Base-by-base conservation (phyloP, 2,797 vertebrate species). In the Bovichtus diacanthus region DNA sequence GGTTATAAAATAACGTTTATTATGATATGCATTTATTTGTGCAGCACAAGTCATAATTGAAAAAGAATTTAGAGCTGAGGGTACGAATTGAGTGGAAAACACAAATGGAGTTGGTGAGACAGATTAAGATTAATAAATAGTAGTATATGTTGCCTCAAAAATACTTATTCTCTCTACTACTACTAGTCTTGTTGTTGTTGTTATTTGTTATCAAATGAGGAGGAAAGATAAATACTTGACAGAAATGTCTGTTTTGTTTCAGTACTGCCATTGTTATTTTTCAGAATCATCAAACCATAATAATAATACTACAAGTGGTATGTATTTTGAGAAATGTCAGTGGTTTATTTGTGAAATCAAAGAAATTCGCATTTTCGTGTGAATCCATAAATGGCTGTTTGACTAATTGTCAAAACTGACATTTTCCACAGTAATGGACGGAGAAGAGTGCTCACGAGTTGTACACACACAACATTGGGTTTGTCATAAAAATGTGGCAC, bases 401-500 rank as follows among this genome's bases (percentile, higher is more conserved):
- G 41, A 50, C 21, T 69, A 54, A 76, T 77, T 64, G 61, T 70
- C 41, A 44, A 58, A 79, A 70, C 50, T 64, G 46, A 44, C 49
- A 53, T 44, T 29, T 50, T 73, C 15, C 18, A 53, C n/a, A n/a
- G 41, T 39, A 59, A 74, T 75, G 69, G 76, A 64, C 39, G 27
- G 61, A 72, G 58, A 34, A 39, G 62, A 64, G 51, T 61, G 55
- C 47, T 61, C 51, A 76, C 60, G 65, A 74, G 55, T 18, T 86
- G 54, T 56, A 44, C 21, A 36, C n/a, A 41, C 61, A 53, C 67
- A 75, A 61, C 13, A 80, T 74, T 78, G 38, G 44, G 38, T 77
- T 81, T 66, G 55, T 73, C 10, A 64, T 65, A 53, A 66, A 84
- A 70, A 47, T 65, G 60, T 49, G 74, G 49, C 79, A 50, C 51